These are phyloP conservation scores for Epinephelus moara DNA, from an alignment of 2,113 vertebrate genomes.

Conservation along the genomic window DNA sequence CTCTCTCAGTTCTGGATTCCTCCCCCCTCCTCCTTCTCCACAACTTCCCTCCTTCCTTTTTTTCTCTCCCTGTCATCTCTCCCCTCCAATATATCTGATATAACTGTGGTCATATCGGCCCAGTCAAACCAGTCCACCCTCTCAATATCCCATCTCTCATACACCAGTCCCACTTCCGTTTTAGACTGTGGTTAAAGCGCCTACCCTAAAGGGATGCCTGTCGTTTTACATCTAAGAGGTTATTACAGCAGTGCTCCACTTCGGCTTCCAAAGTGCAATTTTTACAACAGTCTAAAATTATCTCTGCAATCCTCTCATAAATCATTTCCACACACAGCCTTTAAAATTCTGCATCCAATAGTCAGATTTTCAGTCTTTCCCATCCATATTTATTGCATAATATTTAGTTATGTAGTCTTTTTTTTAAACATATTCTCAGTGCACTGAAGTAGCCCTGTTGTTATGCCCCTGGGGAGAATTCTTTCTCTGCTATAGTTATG, in stretches of 20 bases:
- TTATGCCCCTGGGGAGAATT: slow-evolving; percentile 32
- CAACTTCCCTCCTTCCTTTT: slow-evolving; percentile 32
- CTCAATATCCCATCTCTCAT: slow-evolving; percentile 31
- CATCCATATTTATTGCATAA: slow-evolving; percentile 44
- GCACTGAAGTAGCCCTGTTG: slow-evolving; percentile 25
- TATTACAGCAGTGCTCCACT: slow-evolving; percentile 55
- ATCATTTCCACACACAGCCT: slow-evolving; percentile 32
- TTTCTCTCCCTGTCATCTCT: slow-evolving; percentile 21
- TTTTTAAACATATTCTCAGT: background rate
- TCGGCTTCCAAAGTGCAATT: slow-evolving; percentile 41
- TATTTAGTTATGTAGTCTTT: slow-evolving; percentile 31
- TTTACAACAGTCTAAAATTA: slow-evolving; percentile 56
- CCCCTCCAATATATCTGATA: slow-evolving; percentile 28
- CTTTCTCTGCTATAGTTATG: slow-evolving; percentile 48
- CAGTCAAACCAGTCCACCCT: slow-evolving; percentile 39
- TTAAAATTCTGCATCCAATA: slow-evolving; percentile 26
- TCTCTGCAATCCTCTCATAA: slow-evolving; percentile 21
- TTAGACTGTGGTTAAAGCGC: slow-evolving; percentile 27
- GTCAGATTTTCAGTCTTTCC: slow-evolving; percentile 21
- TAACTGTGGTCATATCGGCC: slow-evolving; percentile 28
- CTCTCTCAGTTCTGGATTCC: slow-evolving; percentile 48
- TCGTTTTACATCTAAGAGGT: slow-evolving; percentile 61
- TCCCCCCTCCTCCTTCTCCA: slow-evolving; percentile 22
- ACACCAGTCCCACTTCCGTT: slow-evolving; percentile 49
- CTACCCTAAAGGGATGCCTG: slow-evolving; percentile 54